Evolutionary conservation across 2,113 vertebrate genomes (phyloP).

Genomic region (Amia ocellicauda): DNA sequence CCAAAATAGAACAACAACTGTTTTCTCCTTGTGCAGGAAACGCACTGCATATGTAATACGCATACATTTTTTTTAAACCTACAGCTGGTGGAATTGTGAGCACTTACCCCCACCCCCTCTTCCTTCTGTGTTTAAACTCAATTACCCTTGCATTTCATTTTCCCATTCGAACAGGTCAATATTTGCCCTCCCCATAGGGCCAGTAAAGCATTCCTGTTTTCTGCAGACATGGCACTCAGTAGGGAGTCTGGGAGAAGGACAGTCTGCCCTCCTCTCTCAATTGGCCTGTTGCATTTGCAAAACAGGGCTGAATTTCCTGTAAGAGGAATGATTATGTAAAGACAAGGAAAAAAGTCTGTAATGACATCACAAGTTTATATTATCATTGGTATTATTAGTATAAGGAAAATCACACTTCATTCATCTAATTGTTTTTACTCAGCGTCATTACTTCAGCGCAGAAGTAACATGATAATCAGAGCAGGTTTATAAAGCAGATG

Average conservation of each 20-base stretch:
- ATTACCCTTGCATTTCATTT: constrained; percentile 4
- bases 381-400: no score
- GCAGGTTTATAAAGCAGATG: no score
- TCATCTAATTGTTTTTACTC: no score
- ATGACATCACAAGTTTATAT: not conserved
- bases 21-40: not conserved
- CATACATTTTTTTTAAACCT: not conserved
- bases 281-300: not conserved
- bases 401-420: no score
- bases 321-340: not conserved
- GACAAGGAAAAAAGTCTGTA: not conserved
- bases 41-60: not conserved
- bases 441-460: no score
- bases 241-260: no score
- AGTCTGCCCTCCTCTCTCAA: not conserved
- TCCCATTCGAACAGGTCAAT: constrained; percentile 16
- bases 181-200: constrained; percentile 7
- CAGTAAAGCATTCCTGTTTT: constrained; percentile 7
- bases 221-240: not conserved
- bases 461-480: no score
- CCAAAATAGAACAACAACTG: no score
- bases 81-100: not conserved
- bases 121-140: not conserved
- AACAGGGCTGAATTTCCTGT: no score
- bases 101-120: no score